Evolutionary conservation across 2,888 invertebrate genomes (phyloP), one percentile per base, ranked within the genome.

Genomic region (Aspidiotus rigidus): DNA sequence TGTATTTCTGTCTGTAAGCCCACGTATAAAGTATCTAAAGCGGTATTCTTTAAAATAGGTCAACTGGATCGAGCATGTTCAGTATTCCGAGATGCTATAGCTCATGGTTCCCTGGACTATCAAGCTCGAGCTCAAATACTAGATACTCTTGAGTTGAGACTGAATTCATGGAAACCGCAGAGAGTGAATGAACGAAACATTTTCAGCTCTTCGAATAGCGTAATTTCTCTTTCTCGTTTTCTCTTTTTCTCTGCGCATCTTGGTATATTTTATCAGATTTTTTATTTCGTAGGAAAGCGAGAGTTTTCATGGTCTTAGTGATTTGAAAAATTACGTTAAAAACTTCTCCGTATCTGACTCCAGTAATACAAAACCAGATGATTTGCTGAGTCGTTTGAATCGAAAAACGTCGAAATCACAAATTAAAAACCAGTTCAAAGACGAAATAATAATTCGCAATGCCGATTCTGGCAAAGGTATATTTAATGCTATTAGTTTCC

Each of bases 391-490:
- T 79, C 86, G 89, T 71, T 93, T 92, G 54, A 93, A 93, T 70
- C 93, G 93, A 80, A 90, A 90, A 78, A 92, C 93, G 55, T 91
- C 92, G 11, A 88, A 91, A 79, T 89, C 92, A 62, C 90, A 92
- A 62, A 92, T 92, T 74, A 93, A 93, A 80, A 93, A 90, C 78
- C 93, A 93, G 80, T 92, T 91, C 76, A 93, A 94, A 79, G 94
- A 95, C 78, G 95, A 96, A 80, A 90, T 94, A 73, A 90, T 94
- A 72, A 96, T 96, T 76, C 84, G 93, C 74, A 95, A 95, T 79
- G 90, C 93, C 72, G 95, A 95, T 80, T 94, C 93, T 64, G 95
- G 95, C 77, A 95, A 95, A 89, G 94, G 94, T 93, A 64, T 60
- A 16, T 16, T n/a, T 13, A 28, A 28, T 28, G 28, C 28, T 28